Base-by-base conservation (phyloP, 2,888 invertebrate genomes). In the Eledona agricola region DNA sequence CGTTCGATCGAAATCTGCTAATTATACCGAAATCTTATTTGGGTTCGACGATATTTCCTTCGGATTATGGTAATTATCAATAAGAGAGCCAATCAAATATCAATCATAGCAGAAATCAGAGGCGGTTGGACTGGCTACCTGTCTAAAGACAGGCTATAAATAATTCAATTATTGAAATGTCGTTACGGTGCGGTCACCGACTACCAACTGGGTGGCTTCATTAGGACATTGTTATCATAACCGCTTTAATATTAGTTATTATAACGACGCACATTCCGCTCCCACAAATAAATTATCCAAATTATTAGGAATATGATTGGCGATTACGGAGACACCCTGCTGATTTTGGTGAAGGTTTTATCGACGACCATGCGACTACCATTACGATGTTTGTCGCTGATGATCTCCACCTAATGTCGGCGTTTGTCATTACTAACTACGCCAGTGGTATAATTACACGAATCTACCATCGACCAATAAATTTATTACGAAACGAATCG, bases 81-180 rank as follows among this genome's bases (percentile, higher is more conserved):
- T 53, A 55, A 51, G 19, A 31, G 37, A 57, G 56, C 63, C 63
- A 68, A 69, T 69, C 67, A 69, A 71, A 71, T 66, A 71, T 69
- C 67, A 68, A 69, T 69, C 67, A 67, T 68, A 66, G 64, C 64
- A 59, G 61, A 54, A 64, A 55, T 60, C 51, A 58, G 57, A 47
- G 51, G 53, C 58, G 63, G 60, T 60, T 59, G 54, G 51, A 62
- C 57, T 50, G 53, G 51, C 58, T 63, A 58, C 62, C 61, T 61
- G 64, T 63, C 65, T 45, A 20, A 45, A 38, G 61, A 62, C 59
- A 49, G 57, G 56, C 62, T 64, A 73, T 74, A 74, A 73, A 74
- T 73, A 74, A 74, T 74, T 74, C 73, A 73, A 71, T 74, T 73
- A 73, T 73, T 72, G 70, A 72, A 72, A 72, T 72, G 65, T 66